Conservation (phyloP, 2,888 invertebrate species). For the Drosophila pseudotakahashii region DNA sequence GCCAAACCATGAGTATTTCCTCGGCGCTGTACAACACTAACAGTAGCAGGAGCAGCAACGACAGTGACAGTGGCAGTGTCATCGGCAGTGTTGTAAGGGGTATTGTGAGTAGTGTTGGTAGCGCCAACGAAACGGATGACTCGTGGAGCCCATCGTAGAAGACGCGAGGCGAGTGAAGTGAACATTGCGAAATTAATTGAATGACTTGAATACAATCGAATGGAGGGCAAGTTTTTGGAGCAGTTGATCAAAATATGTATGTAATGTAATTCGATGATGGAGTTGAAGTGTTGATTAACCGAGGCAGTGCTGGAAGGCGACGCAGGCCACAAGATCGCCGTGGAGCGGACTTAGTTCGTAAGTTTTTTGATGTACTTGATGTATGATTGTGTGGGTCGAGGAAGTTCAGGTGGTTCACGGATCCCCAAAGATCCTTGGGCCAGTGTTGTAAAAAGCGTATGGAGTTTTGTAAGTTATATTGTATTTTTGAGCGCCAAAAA, state of each 20-base stretch:
- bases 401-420: conserved; percentile 50
- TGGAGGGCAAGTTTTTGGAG: conserved; percentile 69
- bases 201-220: conserved; percentile 7
- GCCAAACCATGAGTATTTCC: conserved; percentile 63
- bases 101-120: conserved; percentile 7
- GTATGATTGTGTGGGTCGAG: conserved; percentile 31
- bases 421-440: conserved; percentile 26
- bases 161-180: conserved; percentile 68
- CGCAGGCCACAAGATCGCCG: conserved; percentile 28
- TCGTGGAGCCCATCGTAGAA: conserved; percentile 63
- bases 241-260: conserved; percentile 82
- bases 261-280: conserved; percentile 55
- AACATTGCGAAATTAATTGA: conserved; percentile 65
- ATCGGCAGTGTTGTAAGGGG: conserved; percentile 5
- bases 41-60: conserved; percentile 17
- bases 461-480: conserved; percentile 74
- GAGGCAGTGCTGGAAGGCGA: conserved; percentile 34
- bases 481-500: conserved; percentile 80
- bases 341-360: conserved; percentile 30
- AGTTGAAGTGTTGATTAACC: conserved; percentile 64
- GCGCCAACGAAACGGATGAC: conserved; percentile 38
- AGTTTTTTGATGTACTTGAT: conserved; percentile 31
- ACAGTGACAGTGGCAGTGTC: conserved; percentile 36
- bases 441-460: conserved; percentile 60
- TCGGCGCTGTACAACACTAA: conserved; percentile 62